Base-by-base conservation (phyloP, 2,797 vertebrate genomes). In the Sebastes diploproa region DNA sequence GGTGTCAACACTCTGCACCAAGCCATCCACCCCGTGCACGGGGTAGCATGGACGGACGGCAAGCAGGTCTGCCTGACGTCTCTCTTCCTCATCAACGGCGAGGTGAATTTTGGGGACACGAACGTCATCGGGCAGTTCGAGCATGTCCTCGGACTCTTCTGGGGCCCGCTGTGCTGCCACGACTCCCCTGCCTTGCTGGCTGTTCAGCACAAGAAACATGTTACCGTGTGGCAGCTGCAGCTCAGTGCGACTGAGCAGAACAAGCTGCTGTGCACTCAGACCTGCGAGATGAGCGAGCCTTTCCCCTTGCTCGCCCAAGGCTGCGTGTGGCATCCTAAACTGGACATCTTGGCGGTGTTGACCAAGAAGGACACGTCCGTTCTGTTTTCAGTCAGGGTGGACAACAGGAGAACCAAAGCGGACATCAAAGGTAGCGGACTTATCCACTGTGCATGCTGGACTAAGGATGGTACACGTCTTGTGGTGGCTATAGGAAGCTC, bases 41-140 rank as follows among this genome's bases (percentile, higher is more conserved):
- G 98, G 72, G 96, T 99, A 12, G 97, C 97, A 3, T 99, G 98
- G 98, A 99, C 98, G 0, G 97, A 99, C 4, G 98, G 98, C 74
- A 97, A 94, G 75, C 98, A 97, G 86, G 97, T 99, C 61, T 96
- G 97, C 74, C 92, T 99, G 71, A 98, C 97, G 0, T 77, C 96
- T 0, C 83, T 99, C 59, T 95, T 89, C 83, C 94, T 96, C 54
- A 80, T 93, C 4, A 90, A 94, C 0, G 95, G 96, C 18, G 96
- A 97, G 84, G 93, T 95, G 56, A 96, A 88, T 80, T 98, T 98
- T 25, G 98, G 98, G 6, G 96, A 97, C 82, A 97, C 97, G 0
- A 97, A 95, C 3, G 96, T 98, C n/a, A 96, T 99, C 2, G 98
- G 97, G 46, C 97, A 97, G 64, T 99, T 99, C 60, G 98, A 99